Conservation (phyloP, 2,797 vertebrate species). For the Craterocephalus amniculus region DNA sequence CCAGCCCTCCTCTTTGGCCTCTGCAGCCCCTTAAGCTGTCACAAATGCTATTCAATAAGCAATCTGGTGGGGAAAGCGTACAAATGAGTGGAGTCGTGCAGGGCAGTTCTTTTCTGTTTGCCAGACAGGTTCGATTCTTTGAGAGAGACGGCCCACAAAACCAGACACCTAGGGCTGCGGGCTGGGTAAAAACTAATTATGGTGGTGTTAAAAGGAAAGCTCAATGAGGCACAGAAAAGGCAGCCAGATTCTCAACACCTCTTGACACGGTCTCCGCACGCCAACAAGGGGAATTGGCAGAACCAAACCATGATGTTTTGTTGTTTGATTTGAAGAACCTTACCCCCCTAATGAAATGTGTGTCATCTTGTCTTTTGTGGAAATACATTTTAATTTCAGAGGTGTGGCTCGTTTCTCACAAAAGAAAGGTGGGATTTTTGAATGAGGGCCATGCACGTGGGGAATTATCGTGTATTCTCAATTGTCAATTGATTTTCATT, state of each 20-base stretch:
- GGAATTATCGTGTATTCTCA: slow-evolving; percentile 1
- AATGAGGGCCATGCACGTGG: neutral
- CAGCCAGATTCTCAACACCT: slow-evolving; percentile 66
- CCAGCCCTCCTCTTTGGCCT: slow-evolving; percentile 33
- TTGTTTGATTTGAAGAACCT: slow-evolving; percentile 34
- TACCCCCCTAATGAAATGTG: slow-evolving; percentile 6
- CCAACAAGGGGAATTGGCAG: slow-evolving; percentile 29
- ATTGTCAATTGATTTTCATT: slow-evolving; percentile 47
- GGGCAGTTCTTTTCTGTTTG: slow-evolving; percentile 79
- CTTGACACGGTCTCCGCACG: slow-evolving; percentile 63
- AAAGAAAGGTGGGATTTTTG: neutral
- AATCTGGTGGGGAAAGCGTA: slow-evolving; percentile 70
- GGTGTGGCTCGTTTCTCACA: neutral
- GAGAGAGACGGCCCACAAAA: slow-evolving; percentile 71
- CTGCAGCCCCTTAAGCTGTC: slow-evolving; percentile 61
- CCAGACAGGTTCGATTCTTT: slow-evolving; percentile 80
- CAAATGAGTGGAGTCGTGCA: slow-evolving; percentile 62
- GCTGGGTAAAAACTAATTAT: slow-evolving; percentile 83
- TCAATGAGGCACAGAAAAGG: slow-evolving; percentile 72
- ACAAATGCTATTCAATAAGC: slow-evolving; percentile 77
- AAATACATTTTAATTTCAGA: neutral
- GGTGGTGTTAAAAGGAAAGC: slow-evolving; percentile 78
- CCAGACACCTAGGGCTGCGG: slow-evolving; percentile 71
- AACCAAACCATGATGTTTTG: slow-evolving; percentile 40
- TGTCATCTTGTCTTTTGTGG: slow-evolving; percentile 3